These are phyloP conservation scores for Psittacara wagleri DNA, from an alignment of 2,113 vertebrate species.

Conservation along the genomic window DNA sequence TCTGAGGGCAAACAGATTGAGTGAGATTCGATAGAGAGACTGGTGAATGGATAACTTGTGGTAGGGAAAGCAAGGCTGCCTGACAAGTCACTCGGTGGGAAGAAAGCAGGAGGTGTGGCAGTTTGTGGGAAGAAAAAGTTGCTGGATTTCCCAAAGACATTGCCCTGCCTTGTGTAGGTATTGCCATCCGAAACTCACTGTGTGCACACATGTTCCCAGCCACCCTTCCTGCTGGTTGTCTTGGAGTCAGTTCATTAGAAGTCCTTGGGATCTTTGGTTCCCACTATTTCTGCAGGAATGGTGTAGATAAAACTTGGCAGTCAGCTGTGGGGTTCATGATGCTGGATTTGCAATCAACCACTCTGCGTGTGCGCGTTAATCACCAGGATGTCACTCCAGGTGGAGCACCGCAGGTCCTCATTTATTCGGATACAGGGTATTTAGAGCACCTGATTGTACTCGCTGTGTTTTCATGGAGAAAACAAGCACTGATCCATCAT, in stretches of 20 bases:
- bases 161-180: not conserved
- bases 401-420: fast-evolving
- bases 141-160: constrained; percentile 49
- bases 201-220: fast-evolving
- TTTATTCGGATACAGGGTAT: not conserved
- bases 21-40: constrained; percentile 13
- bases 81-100: not conserved
- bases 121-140: constrained; percentile 48
- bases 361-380: fast-evolving
- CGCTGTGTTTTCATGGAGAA: not conserved
- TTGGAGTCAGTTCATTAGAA: not conserved
- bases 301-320: not conserved
- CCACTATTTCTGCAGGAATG: not conserved
- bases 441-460: not conserved
- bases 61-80: not conserved
- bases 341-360: not conserved
- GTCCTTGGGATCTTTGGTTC: not conserved
- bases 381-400: not conserved
- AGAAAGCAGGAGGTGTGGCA: constrained; percentile 40
- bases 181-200: not conserved
- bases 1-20: not conserved
- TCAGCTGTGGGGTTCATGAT: not conserved
- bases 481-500: not conserved
- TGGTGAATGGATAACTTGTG: constrained; percentile 6
- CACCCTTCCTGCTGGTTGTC: not conserved